These are phyloP conservation scores for Mastacembelus armatus DNA, from an alignment of 2,797 vertebrate species.

Conservation along the genomic window DNA sequence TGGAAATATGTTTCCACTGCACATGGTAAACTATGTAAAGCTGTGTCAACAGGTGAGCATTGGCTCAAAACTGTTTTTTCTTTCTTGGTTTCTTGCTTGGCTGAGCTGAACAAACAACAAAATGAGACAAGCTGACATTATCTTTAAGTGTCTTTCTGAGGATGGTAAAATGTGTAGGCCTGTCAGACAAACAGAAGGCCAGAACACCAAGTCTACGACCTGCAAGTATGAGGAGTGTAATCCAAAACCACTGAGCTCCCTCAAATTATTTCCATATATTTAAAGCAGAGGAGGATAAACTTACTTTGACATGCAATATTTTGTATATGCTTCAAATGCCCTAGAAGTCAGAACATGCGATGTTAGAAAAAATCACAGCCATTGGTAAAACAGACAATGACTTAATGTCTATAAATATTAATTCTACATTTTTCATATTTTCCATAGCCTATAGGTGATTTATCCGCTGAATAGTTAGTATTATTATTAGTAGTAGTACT, in stretches of 20 bases:
- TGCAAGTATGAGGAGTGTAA: constrained; percentile 35
- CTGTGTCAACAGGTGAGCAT: constrained; percentile 3
- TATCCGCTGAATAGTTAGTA: too few relatives aligned
- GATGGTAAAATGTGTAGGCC: neutral
- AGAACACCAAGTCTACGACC: constrained; percentile 10
- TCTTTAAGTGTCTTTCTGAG: neutral
- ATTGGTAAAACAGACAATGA: neutral
- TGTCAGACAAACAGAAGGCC: constrained; percentile 10
- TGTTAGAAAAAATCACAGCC: neutral
- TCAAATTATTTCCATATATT: constrained; percentile 67
- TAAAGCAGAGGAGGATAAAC: constrained; percentile 64
- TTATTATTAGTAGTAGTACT: neutral
- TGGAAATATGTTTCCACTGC: constrained; percentile 63
- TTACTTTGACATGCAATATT: constrained; percentile 39
- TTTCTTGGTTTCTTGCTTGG: neutral
- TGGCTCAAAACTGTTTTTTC: neutral
- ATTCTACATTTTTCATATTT: too few relatives aligned
- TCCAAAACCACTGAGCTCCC: constrained; percentile 11
- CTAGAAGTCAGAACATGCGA: neutral
- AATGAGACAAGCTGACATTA: neutral
- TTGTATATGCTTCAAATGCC: constrained; percentile 3
- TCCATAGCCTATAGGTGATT: too few relatives aligned
- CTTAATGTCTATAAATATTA: neutral
- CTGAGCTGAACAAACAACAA: neutral
- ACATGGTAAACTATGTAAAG: constrained; percentile 23